Evolutionary conservation across 2,888 invertebrate genomes (phyloP), one percentile per base, ranked within the genome.

Genomic region (Phasia obesa): DNA sequence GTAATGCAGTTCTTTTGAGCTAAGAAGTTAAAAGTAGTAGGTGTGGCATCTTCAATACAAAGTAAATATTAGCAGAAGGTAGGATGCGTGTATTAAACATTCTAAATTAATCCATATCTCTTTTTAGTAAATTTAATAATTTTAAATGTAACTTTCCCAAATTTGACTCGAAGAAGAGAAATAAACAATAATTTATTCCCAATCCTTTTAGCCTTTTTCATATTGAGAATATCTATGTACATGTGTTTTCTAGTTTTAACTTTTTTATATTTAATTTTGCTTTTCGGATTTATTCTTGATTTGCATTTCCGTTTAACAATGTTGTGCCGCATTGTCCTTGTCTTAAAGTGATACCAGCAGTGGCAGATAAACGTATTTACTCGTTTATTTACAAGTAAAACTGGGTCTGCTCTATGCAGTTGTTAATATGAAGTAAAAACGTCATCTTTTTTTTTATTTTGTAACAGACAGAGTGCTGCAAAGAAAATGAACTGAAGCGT

Each of bases 251-350:
- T 47, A 44, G 31, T 51, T 38, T 59, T 49, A 2, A 35, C 25
- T 49, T 65, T 27, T 21, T 21, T 42, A 27, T 51, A 5, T 35
- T 35, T 23, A 31, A 55, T 13, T n/a, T 38, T 57, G 7, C 42
- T 51, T 47, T 64, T n/a, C n/a, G n/a, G n/a, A n/a, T n/a, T n/a
- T 53, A 13, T 42, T 62, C 60, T 60, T 44, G 44, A 67, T 70
- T 71, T 78, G 42, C 55, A 64, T 70, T 71, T 71, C 57, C 49
- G 44, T 71, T 51, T 27, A 23, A 64, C 64, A 70, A 57, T 64
- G 17, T 65, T 75, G 55, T 77, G 81, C 51, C 77, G 81, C 81
- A 81, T 77, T 81, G 77, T 81, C 77, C 81, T 77, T 81, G 77
- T 55, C 73, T 47, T 21, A 27, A 13, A 74, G 55, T 64, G 27